These are phyloP conservation scores for Melanocharis versteri DNA, from an alignment of 2,113 vertebrate genomes.

Conservation along the genomic window DNA sequence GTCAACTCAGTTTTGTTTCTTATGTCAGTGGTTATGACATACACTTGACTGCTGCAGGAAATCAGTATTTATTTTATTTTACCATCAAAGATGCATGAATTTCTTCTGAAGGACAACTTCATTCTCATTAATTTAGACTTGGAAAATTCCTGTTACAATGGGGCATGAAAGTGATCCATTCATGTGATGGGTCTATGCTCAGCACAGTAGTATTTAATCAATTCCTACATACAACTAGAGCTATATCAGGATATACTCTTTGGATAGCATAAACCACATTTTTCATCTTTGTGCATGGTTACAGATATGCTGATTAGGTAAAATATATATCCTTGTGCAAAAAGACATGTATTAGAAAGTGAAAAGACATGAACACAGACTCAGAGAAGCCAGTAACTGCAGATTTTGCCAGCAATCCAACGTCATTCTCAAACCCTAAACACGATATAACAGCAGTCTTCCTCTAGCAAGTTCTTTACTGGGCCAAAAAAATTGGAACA, in stretches of 20 bases:
- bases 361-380: background rate
- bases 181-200: background rate
- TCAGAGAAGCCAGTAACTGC: background rate
- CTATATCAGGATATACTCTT: background rate
- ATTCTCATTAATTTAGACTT: background rate
- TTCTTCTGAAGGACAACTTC: background rate
- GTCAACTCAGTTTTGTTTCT: background rate
- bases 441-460: background rate
- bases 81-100: background rate
- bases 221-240: background rate
- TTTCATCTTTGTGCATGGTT: background rate
- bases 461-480: background rate
- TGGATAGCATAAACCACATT: background rate
- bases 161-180: background rate
- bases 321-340: background rate
- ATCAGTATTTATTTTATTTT: background rate
- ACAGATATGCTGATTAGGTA: slow-evolving; percentile 2
- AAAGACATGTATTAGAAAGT: background rate
- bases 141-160: background rate
- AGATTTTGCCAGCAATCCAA: background rate
- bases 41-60: background rate
- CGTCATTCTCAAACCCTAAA: background rate
- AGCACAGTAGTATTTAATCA: background rate
- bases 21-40: background rate
- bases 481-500: background rate